Evolutionary conservation across 2,888 invertebrate genomes (phyloP), one percentile per base, ranked within the genome.

Genomic region (Spilarctia lutea): DNA sequence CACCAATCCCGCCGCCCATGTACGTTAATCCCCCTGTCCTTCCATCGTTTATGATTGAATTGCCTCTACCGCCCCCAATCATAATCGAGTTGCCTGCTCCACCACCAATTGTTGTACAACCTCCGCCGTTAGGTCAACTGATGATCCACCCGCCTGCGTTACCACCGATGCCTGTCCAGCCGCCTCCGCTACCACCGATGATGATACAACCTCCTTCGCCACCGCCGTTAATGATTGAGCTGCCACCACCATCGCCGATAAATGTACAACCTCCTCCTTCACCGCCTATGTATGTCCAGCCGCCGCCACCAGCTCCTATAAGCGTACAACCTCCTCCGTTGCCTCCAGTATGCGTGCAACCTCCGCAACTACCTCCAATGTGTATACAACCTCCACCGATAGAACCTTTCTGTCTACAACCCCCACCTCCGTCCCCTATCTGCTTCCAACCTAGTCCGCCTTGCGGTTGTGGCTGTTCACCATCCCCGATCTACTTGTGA

Each of bases 41-140:
- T 0, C 90, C 91, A 3, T 91, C 92, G 11, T 85, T 94, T 79
- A 81, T 85, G 27, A 66, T 94, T 2, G 91, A 91, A 69, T 86
- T 93, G 56, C 94, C 94, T 0, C 76, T 90, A 56, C 89, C 91
- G 16, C 92, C 93, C 11, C 93, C 94, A 18, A 89, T 94, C 75
- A 80, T 92, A 8, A 92, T 94, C 20, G 93, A 93, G 78, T 86
- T 94, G 35, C 94, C 94, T 20, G 83, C 90, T 27, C 92, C 93
- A n/a, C 91, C 93, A 0, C 94, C 94, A 67, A 92, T 95, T 39
- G 84, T 94, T 8, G 87, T 95, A 13, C 95, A 95, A 77, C 94
- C 94, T 2, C 94, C 94, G 1, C 89, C 94, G 60, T 73, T 94
- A 39, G 92, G 92, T 0, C 92, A 91, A 74, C 85, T 95, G 74